Evolutionary conservation across 2,113 vertebrate genomes (phyloP), one percentile per base, ranked within the genome.

Genomic region (Psephotus haematonotus): DNA sequence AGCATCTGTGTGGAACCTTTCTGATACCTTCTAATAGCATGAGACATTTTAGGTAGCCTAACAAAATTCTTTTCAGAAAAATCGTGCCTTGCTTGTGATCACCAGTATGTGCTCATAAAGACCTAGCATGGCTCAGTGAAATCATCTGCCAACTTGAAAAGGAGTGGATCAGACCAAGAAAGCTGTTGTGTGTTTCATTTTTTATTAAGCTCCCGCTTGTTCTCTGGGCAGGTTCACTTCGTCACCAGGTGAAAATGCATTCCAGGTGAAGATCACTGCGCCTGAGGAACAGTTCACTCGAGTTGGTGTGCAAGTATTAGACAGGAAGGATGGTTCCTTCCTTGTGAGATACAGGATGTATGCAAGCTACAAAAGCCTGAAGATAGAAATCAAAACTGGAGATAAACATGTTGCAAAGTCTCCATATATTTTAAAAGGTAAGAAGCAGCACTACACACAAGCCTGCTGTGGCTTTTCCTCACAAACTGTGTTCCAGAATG

Each of bases 271-370:
- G 96, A 98, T 99, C 63, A 97, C 97, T 31, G 99, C 99, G 65
- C 98, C 98, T 0, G 98, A 97, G 13, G 99, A 99, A 82, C 98
- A 98, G 14, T 99, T 99, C 97, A 98, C 99, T 86, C 98, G 99
- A 82, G 98, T 99, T 59, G 99, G 99, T 94, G 97, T 99, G 72
- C 99, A 99, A 93, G 98, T 99, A 77, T 98, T 99, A 97, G 99
- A 99, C 95, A 98, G 99, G 77, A 98, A 98, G 63, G 99, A 99
- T 96, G 99, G 99, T 13, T 99, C 99, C 19, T 99, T 99, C 92
- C 98, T 99, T 28, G 99, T 99, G 22, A 98, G 99, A 46, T 99
- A 99, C 93, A 98, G 99, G 97, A 99, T 99, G 99, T 99, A 99
- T 13, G 99, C 99, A 47, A 99, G 98, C 97, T 99, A 99, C 97